phyloP scores from a whole-genome alignment of 2,113 vertebrate genomes.

The Oncorhynchus nerka region DNA sequence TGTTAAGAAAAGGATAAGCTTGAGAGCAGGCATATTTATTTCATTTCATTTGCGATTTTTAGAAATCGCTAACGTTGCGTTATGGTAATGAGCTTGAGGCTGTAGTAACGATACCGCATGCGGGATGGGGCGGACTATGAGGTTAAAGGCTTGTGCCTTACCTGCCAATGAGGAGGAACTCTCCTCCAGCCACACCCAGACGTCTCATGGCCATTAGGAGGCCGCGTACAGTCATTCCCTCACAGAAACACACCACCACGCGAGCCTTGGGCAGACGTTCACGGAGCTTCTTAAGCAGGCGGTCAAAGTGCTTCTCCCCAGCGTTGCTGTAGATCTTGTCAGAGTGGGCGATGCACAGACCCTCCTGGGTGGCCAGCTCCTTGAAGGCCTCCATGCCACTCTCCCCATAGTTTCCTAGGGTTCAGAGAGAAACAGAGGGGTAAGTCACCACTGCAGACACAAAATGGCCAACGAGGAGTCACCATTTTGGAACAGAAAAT shows the following conservation, averaged over 20 bases:
- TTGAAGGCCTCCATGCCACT: conserved; percentile 99
- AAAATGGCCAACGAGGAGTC: background rate
- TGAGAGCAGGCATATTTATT: too few species aligned
- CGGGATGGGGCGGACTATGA: too few species aligned
- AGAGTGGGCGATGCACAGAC: conserved; percentile 95
- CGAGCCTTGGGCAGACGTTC: conserved; percentile 93
- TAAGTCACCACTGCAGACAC: background rate
- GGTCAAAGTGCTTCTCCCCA: conserved; percentile 93
- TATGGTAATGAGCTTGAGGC: too few species aligned
- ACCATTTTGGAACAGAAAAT: too few species aligned
- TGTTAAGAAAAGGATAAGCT: too few species aligned
- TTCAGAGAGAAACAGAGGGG: background rate
- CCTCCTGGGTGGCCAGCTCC: conserved; percentile 92
- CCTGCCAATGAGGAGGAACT: conserved; percentile 96
- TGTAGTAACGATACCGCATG: too few species aligned
- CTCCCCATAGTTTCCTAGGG: conserved; percentile 93
- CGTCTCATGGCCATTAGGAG: conserved; percentile 95
- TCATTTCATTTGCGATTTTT: too few species aligned
- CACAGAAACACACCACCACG: conserved; percentile 96
- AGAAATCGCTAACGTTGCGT: too few species aligned
- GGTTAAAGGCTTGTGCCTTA: conserved; percentile 52
- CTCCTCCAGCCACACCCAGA: conserved; percentile 86
- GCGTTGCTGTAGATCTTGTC: conserved; percentile 99
- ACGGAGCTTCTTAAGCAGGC: conserved; percentile 88
- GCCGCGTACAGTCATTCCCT: conserved; percentile 95